Evolutionary conservation across 2,797 vertebrate species (phyloP), one percentile per base, ranked within the genome.

Genomic region (Pterois miles): DNA sequence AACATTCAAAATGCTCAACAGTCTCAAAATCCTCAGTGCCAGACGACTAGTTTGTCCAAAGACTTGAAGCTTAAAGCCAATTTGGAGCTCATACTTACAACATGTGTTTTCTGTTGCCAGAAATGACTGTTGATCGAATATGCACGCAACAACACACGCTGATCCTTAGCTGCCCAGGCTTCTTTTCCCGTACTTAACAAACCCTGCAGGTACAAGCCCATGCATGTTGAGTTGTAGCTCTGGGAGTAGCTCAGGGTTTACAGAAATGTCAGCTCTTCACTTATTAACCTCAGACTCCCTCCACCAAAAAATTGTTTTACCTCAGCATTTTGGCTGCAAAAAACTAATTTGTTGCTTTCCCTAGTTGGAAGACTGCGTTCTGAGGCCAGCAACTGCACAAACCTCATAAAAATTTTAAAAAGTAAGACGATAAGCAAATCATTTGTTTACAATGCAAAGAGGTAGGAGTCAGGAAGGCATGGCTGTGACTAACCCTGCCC

Each of bases 11-110:
- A 72, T 27, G 34, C 50, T 79, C 46, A 72, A 59, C 72, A 40
- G 52, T 3, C 71, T 66, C 63, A 48, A 40, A 82, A 70, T 29
- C 13, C 52, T 78, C 40, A 29, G 59, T 14, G 68, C 68, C 68
- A 83, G 46, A 63, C 27, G 20, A 53, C 20, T 2, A 57, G 6
- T 54, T 59, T 38, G 54, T 68, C 59, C 43, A 65, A 54, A 77
- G 64, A 65, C 33, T 62, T 1, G 0, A 57, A 73, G 50, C 9
- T 12, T 63, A 40, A 81, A 89, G 54, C 23, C 53, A 77, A 62
- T 64, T 66, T 64, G 50, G 50, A 86, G 83, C 31, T 76, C 36
- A 60, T 89, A 91, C 87, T 90, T 84, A 93, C 85, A 76, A 70
- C 82, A 82, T 83, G 60, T 66, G 78, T 38, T 85, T 83, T 74